phyloP scores from a whole-genome alignment of 1,140 invertebrate genomes.

The Euschistus heros region DNA sequence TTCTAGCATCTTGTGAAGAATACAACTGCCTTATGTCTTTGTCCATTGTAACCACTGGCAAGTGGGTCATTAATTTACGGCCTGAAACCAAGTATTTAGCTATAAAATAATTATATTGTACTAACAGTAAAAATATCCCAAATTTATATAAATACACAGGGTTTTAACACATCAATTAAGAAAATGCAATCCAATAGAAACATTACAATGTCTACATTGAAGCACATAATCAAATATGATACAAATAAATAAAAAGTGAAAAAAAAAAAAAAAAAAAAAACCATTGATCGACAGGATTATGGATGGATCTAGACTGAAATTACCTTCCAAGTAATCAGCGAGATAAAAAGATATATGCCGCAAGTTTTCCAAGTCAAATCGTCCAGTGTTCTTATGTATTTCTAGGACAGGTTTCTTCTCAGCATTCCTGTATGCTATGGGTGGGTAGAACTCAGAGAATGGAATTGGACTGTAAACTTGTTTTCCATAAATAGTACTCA shows the following conservation, averaged over 20 bases:
- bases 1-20: slow-evolving; percentile 6
- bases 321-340: slow-evolving; percentile 64
- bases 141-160: neutral
- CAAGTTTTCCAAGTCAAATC: slow-evolving; percentile 62
- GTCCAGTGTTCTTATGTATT: slow-evolving; percentile 64
- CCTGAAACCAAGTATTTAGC: slow-evolving; percentile 27
- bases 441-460: slow-evolving; percentile 64
- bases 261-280: no score
- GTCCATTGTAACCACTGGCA: slow-evolving; percentile 51
- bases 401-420: slow-evolving; percentile 50
- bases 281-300: no score
- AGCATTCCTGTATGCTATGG: slow-evolving; percentile 42
- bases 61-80: slow-evolving; percentile 45
- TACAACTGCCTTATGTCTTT: slow-evolving; percentile 43
- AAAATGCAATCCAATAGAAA: no score
- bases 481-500: slow-evolving; percentile 70
- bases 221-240: no score
- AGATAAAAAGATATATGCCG: slow-evolving; percentile 71
- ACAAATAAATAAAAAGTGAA: no score
- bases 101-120: neutral
- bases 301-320: slow-evolving; percentile 1
- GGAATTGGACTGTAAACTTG: slow-evolving; percentile 74
- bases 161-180: no score
- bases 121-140: neutral
- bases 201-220: no score